These are phyloP conservation scores for Coilia nasus DNA, from an alignment of 2,797 vertebrate species.

Conservation along the genomic window DNA sequence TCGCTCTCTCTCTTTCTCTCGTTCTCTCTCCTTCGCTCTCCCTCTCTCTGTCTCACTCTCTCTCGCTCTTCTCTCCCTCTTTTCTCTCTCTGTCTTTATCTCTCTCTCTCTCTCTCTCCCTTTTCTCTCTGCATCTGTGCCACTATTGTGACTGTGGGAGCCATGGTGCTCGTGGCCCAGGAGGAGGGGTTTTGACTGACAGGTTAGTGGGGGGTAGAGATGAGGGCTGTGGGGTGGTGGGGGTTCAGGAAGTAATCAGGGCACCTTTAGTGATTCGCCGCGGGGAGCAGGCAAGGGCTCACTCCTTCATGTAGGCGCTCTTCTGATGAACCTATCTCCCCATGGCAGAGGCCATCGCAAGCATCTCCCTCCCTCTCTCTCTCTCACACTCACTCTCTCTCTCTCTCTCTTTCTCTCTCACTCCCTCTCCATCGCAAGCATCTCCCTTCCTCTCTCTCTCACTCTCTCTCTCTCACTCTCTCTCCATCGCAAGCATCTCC, in stretches of 20 bases:
- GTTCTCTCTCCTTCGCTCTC: neutral
- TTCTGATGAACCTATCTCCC: slow-evolving; percentile 44
- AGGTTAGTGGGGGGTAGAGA: slow-evolving; percentile 32
- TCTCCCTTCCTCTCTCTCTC: neutral
- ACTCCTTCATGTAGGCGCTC: slow-evolving; percentile 40
- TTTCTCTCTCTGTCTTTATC: neutral
- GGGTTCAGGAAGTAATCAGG: slow-evolving; percentile 41
- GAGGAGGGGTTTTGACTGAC: slow-evolving; percentile 41
- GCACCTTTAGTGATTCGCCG: slow-evolving; percentile 43
- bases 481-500: neutral
- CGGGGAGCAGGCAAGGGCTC: slow-evolving; percentile 24
- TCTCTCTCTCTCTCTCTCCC: neutral
- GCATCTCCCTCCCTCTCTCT: slow-evolving; percentile 34
- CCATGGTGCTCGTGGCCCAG: neutral
- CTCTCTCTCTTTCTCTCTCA: neutral
- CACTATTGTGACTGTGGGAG: neutral
- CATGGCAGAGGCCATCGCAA: slow-evolving; percentile 46
- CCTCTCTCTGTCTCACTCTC: neutral
- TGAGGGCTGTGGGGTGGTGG: neutral
- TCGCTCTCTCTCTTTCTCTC: neutral
- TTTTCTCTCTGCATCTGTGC: neutral
- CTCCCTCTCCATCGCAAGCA: neutral
- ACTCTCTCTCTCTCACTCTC: neutral
- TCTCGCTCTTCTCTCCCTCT: neutral
- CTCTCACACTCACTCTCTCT: neutral